phyloP scores from a whole-genome alignment of 2,113 vertebrate genomes.

The Rhabdomys dilectus region DNA sequence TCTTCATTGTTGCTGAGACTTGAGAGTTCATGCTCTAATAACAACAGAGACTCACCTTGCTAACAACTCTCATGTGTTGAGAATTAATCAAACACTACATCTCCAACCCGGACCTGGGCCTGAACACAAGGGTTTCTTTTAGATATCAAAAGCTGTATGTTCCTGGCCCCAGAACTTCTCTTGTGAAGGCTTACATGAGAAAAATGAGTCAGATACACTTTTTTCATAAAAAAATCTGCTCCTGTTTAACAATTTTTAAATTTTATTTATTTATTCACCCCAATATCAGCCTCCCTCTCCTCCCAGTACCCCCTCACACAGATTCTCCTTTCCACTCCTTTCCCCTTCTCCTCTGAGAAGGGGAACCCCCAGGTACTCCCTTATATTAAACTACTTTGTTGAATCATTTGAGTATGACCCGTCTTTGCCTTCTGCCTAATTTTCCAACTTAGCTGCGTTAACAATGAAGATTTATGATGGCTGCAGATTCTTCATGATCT shows the following conservation, averaged over 20 bases:
- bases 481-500: background rate
- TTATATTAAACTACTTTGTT: background rate
- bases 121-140: background rate
- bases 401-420: background rate
- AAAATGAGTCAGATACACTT: background rate
- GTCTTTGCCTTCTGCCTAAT: background rate
- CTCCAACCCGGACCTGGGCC: background rate
- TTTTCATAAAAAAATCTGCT: background rate
- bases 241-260: background rate
- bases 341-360: no score
- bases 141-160: background rate
- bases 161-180: background rate
- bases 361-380: no score
- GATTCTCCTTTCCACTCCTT: rapidly evolving
- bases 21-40: background rate
- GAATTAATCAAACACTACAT: background rate
- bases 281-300: no score
- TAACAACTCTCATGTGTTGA: background rate
- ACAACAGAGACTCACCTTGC: background rate
- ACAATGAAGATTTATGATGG: background rate
- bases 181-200: background rate
- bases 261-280: no score
- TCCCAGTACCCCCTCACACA: no score
- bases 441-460: background rate
- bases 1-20: background rate